phyloP scores from a whole-genome alignment of 2,888 invertebrate genomes.

The Unio delphinus region DNA sequence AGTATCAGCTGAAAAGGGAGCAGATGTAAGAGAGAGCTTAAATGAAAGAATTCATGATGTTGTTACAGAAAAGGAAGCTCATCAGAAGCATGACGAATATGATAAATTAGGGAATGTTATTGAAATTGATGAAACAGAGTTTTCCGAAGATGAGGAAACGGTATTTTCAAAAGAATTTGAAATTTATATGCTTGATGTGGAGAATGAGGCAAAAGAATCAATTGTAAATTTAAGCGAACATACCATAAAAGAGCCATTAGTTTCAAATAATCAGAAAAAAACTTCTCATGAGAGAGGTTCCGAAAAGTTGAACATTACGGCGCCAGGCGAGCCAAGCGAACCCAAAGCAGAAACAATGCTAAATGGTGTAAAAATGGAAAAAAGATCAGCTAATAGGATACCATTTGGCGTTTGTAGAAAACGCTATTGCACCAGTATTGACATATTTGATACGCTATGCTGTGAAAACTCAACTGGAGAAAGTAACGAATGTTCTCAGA shows the following conservation, averaged over 20 bases:
- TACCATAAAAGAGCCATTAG: too few species aligned
- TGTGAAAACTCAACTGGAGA: not conserved
- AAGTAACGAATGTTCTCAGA: not conserved
- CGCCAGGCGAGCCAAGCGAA: not conserved
- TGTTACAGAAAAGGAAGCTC: not conserved
- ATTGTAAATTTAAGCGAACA: too few species aligned
- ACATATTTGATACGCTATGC: not conserved
- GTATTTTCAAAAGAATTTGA: conserved; percentile 5
- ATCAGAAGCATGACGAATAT: conserved; percentile 1
- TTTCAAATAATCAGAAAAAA: too few species aligned
- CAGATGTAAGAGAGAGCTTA: not conserved
- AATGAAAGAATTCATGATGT: not conserved
- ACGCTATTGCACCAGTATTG: not conserved
- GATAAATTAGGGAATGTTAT: not conserved
- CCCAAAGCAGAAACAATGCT: not conserved
- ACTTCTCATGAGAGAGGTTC: too few species aligned
- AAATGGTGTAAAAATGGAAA: not conserved
- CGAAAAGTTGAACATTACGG: too few species aligned
- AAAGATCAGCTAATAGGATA: too few species aligned
- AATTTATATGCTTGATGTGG: not conserved
- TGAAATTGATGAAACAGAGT: conserved; percentile 23
- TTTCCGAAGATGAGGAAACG: conserved; percentile 13
- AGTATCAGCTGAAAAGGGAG: conserved; percentile 2
- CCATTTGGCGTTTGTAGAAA: not conserved
- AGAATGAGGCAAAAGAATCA: conserved; percentile 1